These are phyloP conservation scores for Cotesia vestalis DNA, from an alignment of 1,140 invertebrate species.

Conservation along the genomic window DNA sequence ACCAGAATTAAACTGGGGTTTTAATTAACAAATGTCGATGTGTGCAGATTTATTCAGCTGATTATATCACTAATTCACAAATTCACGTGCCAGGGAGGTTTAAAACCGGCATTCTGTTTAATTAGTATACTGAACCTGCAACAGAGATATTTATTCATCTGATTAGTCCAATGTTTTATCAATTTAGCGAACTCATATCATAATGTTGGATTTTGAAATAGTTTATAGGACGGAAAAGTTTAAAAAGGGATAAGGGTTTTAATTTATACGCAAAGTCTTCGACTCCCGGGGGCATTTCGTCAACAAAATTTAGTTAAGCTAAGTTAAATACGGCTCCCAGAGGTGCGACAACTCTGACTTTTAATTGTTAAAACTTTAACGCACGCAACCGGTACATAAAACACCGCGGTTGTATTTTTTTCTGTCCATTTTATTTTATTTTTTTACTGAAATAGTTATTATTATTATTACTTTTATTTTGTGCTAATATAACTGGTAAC, in stretches of 20 bases:
- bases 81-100: constrained; percentile 53
- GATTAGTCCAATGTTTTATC: too few relatives aligned
- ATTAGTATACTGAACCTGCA: constrained; percentile 34
- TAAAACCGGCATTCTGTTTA: constrained; percentile 40
- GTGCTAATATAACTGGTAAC: too few relatives aligned
- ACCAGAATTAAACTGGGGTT: too few relatives aligned
- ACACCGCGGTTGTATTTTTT: not conserved
- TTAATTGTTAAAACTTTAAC: constrained; percentile 63
- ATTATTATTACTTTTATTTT: too few relatives aligned
- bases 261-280: constrained; percentile 46
- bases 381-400: constrained; percentile 3
- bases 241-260: constrained; percentile 40
- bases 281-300: constrained; percentile 58
- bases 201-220: too few relatives aligned
- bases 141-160: not conserved
- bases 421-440: not conserved
- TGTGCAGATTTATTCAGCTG: not conserved
- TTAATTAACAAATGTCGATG: too few relatives aligned
- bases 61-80: constrained; percentile 19
- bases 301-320: constrained; percentile 64
- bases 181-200: too few relatives aligned
- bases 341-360: constrained; percentile 59
- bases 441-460: not conserved
- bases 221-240: too few relatives aligned
- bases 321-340: constrained; percentile 66